Percentiles rank a stretch among this genome's conserved stretches.
Evolutionary conservation across 2,797 vertebrate genomes (phyloP).

Genomic region (Peromyscus nudipes): DNA sequence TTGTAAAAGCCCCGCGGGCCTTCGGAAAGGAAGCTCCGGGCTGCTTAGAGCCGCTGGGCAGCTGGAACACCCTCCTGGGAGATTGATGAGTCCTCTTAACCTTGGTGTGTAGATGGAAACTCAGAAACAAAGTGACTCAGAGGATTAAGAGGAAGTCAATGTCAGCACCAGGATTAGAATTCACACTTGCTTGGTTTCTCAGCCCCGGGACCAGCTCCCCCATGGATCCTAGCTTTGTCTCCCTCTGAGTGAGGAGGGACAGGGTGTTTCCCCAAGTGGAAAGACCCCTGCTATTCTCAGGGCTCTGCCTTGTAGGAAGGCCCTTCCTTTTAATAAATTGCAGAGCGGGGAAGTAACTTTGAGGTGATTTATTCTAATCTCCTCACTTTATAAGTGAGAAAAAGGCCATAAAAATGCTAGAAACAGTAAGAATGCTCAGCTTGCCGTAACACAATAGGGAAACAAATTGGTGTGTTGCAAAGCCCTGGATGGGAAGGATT

Average conservation of each 20-base stretch:
- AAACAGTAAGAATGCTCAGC: conserved; percentile 12
- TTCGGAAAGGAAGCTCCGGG: conserved; percentile 44
- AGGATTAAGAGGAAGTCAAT: conserved; percentile 81
- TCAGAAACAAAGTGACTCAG: conserved; percentile 73
- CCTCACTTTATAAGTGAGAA: conserved; percentile 68
- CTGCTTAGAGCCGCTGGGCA: conserved; percentile 49
- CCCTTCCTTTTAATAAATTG: conserved; percentile 70
- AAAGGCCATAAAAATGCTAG: conserved; percentile 60
- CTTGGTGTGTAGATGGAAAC: conserved; percentile 72
- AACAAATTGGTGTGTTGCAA: conserved; percentile 45
- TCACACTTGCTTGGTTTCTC: conserved; percentile 82
- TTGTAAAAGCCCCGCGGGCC: neutral
- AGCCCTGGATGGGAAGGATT: neutral
- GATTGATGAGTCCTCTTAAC: conserved; percentile 80
- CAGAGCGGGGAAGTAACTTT: conserved; percentile 69
- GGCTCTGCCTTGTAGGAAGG: conserved; percentile 31
- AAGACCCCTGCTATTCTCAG: conserved; percentile 65
- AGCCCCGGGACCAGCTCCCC: conserved; percentile 68
- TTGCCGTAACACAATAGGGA: neutral
- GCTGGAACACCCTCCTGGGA: conserved; percentile 74
- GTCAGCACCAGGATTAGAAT: conserved; percentile 82
- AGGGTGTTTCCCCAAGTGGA: conserved; percentile 66
- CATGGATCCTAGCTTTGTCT: conserved; percentile 64
- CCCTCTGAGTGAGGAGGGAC: conserved; percentile 5
- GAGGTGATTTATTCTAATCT: conserved; percentile 69